Evolutionary conservation across 2,113 vertebrate species (phyloP).

Genomic region (Eurypyga helias): DNA sequence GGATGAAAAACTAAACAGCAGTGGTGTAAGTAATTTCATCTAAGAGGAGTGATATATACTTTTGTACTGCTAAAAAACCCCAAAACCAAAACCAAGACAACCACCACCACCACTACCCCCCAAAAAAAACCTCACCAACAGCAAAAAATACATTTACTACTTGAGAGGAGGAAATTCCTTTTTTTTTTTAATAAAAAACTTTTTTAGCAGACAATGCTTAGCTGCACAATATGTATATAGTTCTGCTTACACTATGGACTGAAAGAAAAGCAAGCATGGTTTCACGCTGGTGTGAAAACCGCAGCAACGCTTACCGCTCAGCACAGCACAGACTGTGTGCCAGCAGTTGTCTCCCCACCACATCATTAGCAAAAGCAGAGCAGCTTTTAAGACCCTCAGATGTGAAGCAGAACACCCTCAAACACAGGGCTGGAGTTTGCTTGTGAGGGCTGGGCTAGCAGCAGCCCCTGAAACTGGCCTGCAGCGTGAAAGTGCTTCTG

Average conservation of each 20-base stretch:
- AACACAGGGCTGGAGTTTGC: not conserved
- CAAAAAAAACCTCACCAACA: too few relatives aligned
- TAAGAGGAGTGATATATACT: not conserved
- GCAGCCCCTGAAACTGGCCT: fast-evolving
- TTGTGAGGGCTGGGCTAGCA: not conserved
- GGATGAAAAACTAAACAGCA: not conserved
- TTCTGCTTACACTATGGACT: not conserved
- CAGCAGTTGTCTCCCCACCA: too few relatives aligned
- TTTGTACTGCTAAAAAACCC: not conserved
- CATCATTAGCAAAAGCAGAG: not conserved
- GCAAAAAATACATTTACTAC: not conserved
- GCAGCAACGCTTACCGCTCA: fast-evolving
- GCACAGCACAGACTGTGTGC: fast-evolving
- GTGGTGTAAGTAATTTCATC: not conserved
- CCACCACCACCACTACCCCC: too few relatives aligned
- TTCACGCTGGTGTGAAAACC: not conserved
- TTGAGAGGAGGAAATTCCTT: not conserved
- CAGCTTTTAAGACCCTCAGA: not conserved
- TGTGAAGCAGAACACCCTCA: not conserved
- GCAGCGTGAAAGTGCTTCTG: fast-evolving
- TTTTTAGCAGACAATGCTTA: not conserved
- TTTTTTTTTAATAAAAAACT: not conserved
- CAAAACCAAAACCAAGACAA: not conserved
- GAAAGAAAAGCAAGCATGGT: not conserved
- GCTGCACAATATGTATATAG: not conserved